A percentile compares a stretch with the other conserved stretches of the same genome.
Evolutionary conservation across 2,888 invertebrate species (phyloP).

Genomic region (Dicycla oo): DNA sequence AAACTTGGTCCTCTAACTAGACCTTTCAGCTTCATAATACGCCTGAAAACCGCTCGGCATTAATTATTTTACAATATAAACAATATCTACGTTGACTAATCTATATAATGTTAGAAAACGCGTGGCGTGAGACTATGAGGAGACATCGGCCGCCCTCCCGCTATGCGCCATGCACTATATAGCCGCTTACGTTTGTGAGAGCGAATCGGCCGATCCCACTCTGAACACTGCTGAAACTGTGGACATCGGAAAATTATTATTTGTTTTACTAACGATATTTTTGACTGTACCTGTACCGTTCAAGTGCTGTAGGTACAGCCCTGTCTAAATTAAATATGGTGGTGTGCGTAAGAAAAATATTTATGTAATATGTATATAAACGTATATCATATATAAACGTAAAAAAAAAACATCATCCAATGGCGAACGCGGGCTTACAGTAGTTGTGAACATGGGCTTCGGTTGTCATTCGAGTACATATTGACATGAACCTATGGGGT

Average conservation of each 20-base stretch:
- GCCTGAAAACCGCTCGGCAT: background rate
- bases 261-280: constrained; percentile 14
- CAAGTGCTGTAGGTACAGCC: too few relatives aligned
- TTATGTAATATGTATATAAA: too few relatives aligned
- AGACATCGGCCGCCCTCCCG: constrained; percentile 67
- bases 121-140: constrained; percentile 66
- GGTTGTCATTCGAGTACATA: too few relatives aligned
- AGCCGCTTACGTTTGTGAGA: constrained; percentile 69
- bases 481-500: too few relatives aligned
- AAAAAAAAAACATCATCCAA: too few relatives aligned
- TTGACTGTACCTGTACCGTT: background rate
- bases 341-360: too few relatives aligned
- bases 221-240: constrained; percentile 45
- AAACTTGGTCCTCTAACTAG: background rate
- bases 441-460: too few relatives aligned
- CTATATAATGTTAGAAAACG: constrained; percentile 56
- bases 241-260: constrained; percentile 39
- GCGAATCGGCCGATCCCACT: constrained; percentile 67
- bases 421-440: too few relatives aligned
- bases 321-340: background rate
- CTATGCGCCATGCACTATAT: constrained; percentile 70
- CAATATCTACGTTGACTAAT: constrained; percentile 50
- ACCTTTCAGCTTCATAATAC: constrained; percentile 1
- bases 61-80: constrained; percentile 15
- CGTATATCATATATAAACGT: too few relatives aligned